Base-by-base conservation (phyloP, 2,888 invertebrate genomes). In the Pomacea canaliculata region DNA sequence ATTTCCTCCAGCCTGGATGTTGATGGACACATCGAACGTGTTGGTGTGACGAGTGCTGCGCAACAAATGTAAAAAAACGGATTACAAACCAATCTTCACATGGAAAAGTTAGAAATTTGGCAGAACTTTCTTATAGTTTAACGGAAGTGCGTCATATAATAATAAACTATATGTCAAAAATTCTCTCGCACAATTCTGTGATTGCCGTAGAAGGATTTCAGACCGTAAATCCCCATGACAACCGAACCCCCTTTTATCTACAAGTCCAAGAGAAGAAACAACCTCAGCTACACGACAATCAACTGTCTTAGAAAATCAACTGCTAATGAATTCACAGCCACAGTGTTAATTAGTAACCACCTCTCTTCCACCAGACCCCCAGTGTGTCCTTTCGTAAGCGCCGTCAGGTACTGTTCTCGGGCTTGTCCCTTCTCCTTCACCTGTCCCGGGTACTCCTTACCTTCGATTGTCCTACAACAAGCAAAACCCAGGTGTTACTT, bases 1-100 rank as follows among this genome's bases (percentile, higher is more conserved):
- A 79, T 93, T 93, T n/a, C 92, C 92, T 76, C 92, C 90, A 0
- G 94, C 92, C 80, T 94, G 94, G 9, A 95, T 92, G 86, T 94
- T 94, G 65, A 94, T 93, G 0, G 93, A 93, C 18, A 89, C 86
- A 37, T 85, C 83, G 81, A 88, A 88, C 70, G 79, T 84, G 80
- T 87, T 87, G 68, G 85, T 85, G 80, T 87, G 86, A 70, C 85
- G 76, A 9, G 86, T 84, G 73, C 88, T 88, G 82, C 13, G 83
- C 16, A 7, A 37, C 19, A 63, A 63, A 56, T 4, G 51, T 16
- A 56, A 23, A 23, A 0, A 23, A 37, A 37, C 37, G 37, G 37
- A 37, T 37, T 37, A 37, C 37, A 37, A 37, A 37, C 37, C 3
- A 37, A 37, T 3, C 37, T 1, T 37, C 1, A 37, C 37, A 37